A percentile compares a stretch with the other conserved stretches of the same genome.
phyloP scores from a whole-genome alignment of 2,113 vertebrate genomes.

The Hassar affinis region DNA sequence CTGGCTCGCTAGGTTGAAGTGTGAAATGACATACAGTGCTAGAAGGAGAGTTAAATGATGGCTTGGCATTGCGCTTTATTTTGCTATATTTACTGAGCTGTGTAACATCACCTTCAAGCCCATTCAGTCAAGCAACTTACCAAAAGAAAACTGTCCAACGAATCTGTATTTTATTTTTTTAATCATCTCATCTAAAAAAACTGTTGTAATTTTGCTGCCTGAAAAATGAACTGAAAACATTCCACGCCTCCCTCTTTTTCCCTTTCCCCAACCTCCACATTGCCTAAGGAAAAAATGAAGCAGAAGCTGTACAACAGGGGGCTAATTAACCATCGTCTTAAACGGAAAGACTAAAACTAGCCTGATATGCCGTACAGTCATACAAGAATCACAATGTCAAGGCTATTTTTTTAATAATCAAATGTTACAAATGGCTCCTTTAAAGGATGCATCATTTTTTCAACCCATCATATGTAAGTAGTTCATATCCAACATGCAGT shows the following conservation, averaged over 20 bases:
- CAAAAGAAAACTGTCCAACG: too few relatives aligned
- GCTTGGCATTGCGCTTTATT: too few relatives aligned
- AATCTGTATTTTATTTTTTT: conserved; percentile 1
- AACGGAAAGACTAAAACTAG: background rate
- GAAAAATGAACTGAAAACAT: background rate
- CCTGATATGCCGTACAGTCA: background rate
- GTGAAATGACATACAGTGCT: too few relatives aligned
- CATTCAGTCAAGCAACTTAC: background rate
- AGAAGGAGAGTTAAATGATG: too few relatives aligned
- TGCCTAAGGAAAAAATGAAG: background rate
- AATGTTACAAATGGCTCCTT: background rate
- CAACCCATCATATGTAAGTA: background rate
- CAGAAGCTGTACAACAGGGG: background rate
- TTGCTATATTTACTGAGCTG: too few relatives aligned
- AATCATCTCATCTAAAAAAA: background rate
- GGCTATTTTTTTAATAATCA: background rate
- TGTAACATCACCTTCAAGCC: background rate
- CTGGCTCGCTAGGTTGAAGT: too few relatives aligned
- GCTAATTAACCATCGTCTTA: background rate
- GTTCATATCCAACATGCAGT: background rate
- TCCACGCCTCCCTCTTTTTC: background rate
- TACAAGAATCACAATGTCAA: background rate
- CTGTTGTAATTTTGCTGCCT: background rate
- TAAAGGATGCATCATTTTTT: background rate
- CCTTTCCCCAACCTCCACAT: background rate